Base-by-base conservation (phyloP, 2,888 invertebrate genomes). In the Alsophila aescularia region DNA sequence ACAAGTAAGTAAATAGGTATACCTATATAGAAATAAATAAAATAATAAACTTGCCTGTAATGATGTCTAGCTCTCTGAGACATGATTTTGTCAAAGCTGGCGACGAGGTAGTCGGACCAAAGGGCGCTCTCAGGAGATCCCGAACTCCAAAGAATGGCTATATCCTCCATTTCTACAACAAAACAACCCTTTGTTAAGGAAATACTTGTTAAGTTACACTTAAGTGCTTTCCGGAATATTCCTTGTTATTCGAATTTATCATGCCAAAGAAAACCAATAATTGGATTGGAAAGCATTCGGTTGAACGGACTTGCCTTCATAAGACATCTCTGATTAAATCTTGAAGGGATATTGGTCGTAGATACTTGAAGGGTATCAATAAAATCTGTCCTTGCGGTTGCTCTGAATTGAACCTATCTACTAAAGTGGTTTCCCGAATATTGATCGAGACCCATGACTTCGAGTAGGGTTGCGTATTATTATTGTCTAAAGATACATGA, bases 81-180 rank as follows among this genome's bases (percentile, higher is more conserved):
- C 88, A 96, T 95, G 67, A 96, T 96, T 86, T 96, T 96, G 80
- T 96, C 95, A 83, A 97, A 97, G 83, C 96, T 96, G 51, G 95
- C 95, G 41, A 94, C 94, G 66, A 97, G 93, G 82, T 96, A 97
- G 76, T 95, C 95, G 13, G 96, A 96, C 95, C 97, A 96, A 47
- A 96, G 84, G 16, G 93, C 93, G 59, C 96, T 96, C 65, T 96
- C 95, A 44, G 96, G 95, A 68, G 96, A 96, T 56, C 94, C 94
- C 54, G 94, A 95, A 70, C 96, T 94, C 77, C 96, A 96, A 57
- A 97, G 89, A 75, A 97, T 95, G 55, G 96, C 92, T 63, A 97
- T 96, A 79, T 96, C 96, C 85, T 96, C 96, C 93, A 96, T 95
- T 78, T 94, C 94, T 92, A 78, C 18, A 85, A 87, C 71, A 82